Percentiles rank a stretch among this genome's conserved stretches.
Evolutionary conservation across 2,797 vertebrate species (phyloP).

Genomic region (Chromis chromis): DNA sequence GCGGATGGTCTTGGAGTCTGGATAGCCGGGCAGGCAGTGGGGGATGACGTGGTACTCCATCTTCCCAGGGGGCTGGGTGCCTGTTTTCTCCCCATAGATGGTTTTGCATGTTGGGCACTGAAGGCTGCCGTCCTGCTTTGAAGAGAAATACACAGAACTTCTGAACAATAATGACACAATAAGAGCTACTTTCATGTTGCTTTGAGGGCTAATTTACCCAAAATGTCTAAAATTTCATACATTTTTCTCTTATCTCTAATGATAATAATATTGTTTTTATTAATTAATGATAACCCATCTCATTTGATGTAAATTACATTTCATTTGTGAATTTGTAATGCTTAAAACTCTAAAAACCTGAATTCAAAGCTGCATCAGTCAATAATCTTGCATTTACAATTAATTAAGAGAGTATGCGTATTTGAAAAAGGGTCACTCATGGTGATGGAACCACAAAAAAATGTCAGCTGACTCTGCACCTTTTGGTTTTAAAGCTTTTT

Average conservation of each 20-base stretch:
- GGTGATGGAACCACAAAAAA: neutral
- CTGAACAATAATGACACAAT: neutral
- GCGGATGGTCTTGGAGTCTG: constrained; percentile 92
- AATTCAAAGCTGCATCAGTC: neutral
- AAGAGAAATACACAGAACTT: constrained; percentile 1
- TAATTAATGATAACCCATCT: no score
- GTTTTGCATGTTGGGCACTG: constrained; percentile 97
- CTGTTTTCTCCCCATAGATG: constrained; percentile 96
- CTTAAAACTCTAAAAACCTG: neutral
- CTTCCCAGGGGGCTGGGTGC: constrained; percentile 95
- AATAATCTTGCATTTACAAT: neutral
- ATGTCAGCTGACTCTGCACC: neutral
- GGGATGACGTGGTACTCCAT: constrained; percentile 98
- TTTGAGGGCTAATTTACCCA: no score
- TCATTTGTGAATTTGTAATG: no score
- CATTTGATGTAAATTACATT: no score
- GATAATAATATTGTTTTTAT: no score
- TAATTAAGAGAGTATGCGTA: neutral
- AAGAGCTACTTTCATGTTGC: no score
- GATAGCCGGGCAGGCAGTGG: constrained; percentile 92
- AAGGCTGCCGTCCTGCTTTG: constrained; percentile 92
- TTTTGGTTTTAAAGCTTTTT: constrained; percentile 2
- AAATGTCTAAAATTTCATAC: no score
- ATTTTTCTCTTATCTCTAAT: no score
- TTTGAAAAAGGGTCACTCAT: neutral